phyloP scores from a whole-genome alignment of 1,140 invertebrate species.

The Anoplolepis gracilipes region DNA sequence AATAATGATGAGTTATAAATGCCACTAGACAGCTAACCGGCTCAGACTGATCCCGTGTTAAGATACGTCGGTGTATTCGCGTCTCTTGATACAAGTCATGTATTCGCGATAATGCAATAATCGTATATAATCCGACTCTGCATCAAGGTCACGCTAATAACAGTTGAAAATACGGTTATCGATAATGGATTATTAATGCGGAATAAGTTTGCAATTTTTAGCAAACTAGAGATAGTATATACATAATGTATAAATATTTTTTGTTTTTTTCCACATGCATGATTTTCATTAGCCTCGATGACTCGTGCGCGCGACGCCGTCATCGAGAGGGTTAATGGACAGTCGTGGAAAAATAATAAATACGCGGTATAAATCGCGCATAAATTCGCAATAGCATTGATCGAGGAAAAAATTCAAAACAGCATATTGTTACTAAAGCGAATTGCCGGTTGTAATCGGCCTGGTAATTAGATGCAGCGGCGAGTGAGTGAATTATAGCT shows the following conservation, averaged over 20 bases:
- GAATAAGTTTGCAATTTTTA: too few species aligned
- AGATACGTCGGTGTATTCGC: slow-evolving; percentile 78
- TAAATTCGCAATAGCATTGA: not conserved
- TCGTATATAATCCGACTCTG: not conserved
- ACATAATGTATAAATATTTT: not conserved
- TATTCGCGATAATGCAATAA: slow-evolving; percentile 27
- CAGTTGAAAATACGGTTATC: not conserved
- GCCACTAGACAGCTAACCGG: slow-evolving; percentile 77
- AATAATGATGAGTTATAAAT: slow-evolving; percentile 83
- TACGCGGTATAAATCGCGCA: not conserved
- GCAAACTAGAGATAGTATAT: not conserved
- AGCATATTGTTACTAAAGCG: slow-evolving; percentile 42
- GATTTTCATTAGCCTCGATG: not conserved
- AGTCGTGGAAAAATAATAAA: slow-evolving; percentile 12
- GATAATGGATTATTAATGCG: not conserved
- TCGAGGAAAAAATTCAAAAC: slow-evolving; percentile 18
- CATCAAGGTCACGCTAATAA: slow-evolving; percentile 7
- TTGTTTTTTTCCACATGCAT: not conserved
- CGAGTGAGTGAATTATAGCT: slow-evolving; percentile 46
- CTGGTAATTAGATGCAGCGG: slow-evolving; percentile 58
- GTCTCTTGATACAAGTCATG: slow-evolving; percentile 31
- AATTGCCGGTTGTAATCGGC: slow-evolving; percentile 76
- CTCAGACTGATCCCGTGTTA: slow-evolving; percentile 81
- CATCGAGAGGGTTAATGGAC: not conserved
- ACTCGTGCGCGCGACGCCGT: not conserved